phyloP scores from a whole-genome alignment of 2,888 invertebrate genomes.

The Campoplex nolae region DNA sequence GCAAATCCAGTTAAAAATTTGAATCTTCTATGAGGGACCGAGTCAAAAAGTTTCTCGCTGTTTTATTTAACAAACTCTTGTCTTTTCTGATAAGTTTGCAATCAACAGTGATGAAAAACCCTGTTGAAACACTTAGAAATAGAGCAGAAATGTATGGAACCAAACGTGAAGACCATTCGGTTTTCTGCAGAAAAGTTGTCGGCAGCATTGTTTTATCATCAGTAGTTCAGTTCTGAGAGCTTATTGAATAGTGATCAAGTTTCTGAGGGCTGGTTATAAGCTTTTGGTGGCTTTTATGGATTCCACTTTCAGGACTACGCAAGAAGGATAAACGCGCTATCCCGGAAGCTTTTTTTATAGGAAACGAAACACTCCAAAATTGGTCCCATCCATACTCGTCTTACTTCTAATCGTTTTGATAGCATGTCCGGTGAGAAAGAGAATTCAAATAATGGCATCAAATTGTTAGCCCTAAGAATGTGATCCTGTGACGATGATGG shows the following conservation, averaged over 20 bases:
- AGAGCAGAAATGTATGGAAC: background rate
- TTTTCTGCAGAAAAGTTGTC: background rate
- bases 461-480: background rate
- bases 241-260: background rate
- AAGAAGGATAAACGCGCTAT: background rate
- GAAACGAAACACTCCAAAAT: background rate
- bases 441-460: background rate
- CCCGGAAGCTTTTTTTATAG: background rate
- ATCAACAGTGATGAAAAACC: background rate
- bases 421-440: background rate
- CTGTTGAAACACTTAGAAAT: background rate
- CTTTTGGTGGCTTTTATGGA: background rate
- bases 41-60: background rate
- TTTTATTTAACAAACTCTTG: background rate
- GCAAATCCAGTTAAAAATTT: background rate
- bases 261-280: background rate
- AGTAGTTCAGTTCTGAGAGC: background rate
- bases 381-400: background rate
- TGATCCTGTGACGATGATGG: background rate
- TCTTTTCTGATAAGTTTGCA: background rate
- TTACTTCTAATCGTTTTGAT: background rate
- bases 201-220: background rate
- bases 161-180: background rate
- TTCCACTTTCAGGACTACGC: background rate
- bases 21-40: background rate